Evolutionary conservation across 2,113 vertebrate genomes (phyloP).

Genomic region (Chinchilla lanigera): DNA sequence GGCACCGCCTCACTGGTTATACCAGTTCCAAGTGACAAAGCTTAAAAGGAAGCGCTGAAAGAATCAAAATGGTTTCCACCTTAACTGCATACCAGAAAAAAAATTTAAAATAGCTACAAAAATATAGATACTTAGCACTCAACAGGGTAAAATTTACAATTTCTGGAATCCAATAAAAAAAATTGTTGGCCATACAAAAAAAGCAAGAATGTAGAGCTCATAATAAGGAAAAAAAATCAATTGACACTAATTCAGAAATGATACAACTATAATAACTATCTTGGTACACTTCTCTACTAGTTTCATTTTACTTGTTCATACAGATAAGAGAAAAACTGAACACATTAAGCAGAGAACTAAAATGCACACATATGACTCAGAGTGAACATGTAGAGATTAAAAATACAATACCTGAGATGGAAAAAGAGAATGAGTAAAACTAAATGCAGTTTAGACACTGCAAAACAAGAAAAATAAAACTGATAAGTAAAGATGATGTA

Average conservation of each 20-base stretch:
- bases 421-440: neutral
- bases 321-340: neutral
- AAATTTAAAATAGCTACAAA: constrained; percentile 4
- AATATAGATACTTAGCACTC: neutral
- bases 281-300: neutral
- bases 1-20: neutral
- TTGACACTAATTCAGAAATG: neutral
- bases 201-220: neutral
- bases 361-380: neutral
- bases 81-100: constrained; percentile 14
- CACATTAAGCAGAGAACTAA: neutral
- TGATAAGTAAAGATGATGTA: neutral
- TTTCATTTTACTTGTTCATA: constrained; percentile 33
- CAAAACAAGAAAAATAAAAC: neutral
- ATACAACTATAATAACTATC: neutral
- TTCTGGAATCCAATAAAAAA: constrained; percentile 26
- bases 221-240: neutral
- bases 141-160: neutral
- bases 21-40: neutral
- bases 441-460: constrained; percentile 30
- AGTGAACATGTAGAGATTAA: neutral
- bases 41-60: constrained; percentile 21
- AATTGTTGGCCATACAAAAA: neutral
- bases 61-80: neutral
- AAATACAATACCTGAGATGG: neutral